Evolutionary conservation across 2,888 invertebrate genomes (phyloP).

Genomic region (Chrysomela aeneicollis): DNA sequence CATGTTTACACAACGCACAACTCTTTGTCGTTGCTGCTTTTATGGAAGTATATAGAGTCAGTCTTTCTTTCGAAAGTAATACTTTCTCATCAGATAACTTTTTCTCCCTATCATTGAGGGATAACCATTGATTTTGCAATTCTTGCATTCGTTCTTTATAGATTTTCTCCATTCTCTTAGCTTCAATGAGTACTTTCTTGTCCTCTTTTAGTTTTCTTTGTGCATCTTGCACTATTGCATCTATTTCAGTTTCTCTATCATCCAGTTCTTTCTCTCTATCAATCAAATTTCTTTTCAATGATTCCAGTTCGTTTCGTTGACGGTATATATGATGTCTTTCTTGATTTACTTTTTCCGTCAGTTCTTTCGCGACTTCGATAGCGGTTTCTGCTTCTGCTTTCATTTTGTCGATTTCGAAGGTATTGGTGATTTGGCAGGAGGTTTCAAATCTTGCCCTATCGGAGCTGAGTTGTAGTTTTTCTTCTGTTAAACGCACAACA

Average conservation of each 20-base stretch:
- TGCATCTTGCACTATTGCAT: constrained; percentile 55
- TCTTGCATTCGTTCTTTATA: constrained; percentile 68
- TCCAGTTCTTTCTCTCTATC: constrained; percentile 52
- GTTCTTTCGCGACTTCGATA: constrained; percentile 58
- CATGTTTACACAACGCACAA: constrained; percentile 54
- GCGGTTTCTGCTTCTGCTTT: constrained; percentile 60
- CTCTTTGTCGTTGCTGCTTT: constrained; percentile 58
- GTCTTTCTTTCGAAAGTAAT: constrained; percentile 66
- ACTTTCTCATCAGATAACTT: constrained; percentile 70
- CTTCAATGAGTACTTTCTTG: constrained; percentile 61
- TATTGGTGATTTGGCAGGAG: constrained; percentile 53
- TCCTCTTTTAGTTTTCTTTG: constrained; percentile 67
- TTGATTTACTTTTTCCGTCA: constrained; percentile 55
- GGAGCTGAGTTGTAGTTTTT: constrained; percentile 62
- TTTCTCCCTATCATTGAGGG: constrained; percentile 66
- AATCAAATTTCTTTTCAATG: constrained; percentile 51
- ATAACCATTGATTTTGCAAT: constrained; percentile 67
- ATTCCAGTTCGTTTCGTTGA: constrained; percentile 55
- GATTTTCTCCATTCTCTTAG: constrained; percentile 58
- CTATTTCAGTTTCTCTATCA: constrained; percentile 55
- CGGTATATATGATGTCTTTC: constrained; percentile 55
- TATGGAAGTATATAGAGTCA: constrained; percentile 65
- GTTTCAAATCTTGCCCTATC: constrained; percentile 58
- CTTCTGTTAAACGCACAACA: constrained; percentile 67
- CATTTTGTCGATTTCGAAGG: constrained; percentile 55